Conservation (phyloP, 92 coral and sea anemone genomes). For the Epizoanthus stellaris region DNA sequence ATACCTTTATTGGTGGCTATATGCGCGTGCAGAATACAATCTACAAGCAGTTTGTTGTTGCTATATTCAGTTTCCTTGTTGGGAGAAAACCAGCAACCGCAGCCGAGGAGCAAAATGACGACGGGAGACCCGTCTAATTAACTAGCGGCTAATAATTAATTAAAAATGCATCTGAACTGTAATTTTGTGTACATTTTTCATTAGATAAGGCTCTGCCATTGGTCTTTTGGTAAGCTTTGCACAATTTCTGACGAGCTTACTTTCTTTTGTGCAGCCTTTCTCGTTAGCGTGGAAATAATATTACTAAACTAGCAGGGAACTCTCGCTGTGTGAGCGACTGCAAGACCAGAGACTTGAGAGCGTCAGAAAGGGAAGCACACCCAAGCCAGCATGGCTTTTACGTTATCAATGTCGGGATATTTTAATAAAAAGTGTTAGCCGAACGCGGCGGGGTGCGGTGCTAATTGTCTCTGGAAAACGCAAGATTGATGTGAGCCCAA, state of each 20-base stretch:
- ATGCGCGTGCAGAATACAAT: background rate
- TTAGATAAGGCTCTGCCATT: slow-evolving; percentile 39
- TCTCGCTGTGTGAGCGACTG: background rate
- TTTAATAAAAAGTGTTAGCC: slow-evolving; percentile 41
- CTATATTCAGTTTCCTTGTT: slow-evolving; percentile 21
- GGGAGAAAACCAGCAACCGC: slow-evolving; percentile 14
- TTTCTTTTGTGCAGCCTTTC: slow-evolving; percentile 1
- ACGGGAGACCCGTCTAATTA: slow-evolving; percentile 65
- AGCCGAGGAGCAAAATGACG: slow-evolving; percentile 45
- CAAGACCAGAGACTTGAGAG: background rate
- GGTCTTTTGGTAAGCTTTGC: slow-evolving; percentile 18
- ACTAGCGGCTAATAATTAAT: slow-evolving; percentile 68
- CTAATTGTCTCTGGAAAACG: slow-evolving; percentile 3
- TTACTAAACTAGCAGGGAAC: background rate
- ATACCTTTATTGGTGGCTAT: background rate
- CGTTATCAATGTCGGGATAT: slow-evolving; percentile 37
- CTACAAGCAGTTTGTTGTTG: slow-evolving; percentile 5
- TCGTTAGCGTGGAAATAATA: background rate
- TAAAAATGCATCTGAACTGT: slow-evolving; percentile 69
- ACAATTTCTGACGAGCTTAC: slow-evolving; percentile 32
- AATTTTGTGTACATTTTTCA: slow-evolving; percentile 70
- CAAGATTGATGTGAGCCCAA: slow-evolving; percentile 26
- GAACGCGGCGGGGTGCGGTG: slow-evolving; percentile 21
- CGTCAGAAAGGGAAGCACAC: slow-evolving; percentile 4
- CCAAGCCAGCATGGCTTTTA: slow-evolving; percentile 27